Evolutionary conservation across 92 coral and sea anemone genomes (phyloP), one percentile per base, ranked within the genome.

Genomic region (Chrysogorgia sp.): DNA sequence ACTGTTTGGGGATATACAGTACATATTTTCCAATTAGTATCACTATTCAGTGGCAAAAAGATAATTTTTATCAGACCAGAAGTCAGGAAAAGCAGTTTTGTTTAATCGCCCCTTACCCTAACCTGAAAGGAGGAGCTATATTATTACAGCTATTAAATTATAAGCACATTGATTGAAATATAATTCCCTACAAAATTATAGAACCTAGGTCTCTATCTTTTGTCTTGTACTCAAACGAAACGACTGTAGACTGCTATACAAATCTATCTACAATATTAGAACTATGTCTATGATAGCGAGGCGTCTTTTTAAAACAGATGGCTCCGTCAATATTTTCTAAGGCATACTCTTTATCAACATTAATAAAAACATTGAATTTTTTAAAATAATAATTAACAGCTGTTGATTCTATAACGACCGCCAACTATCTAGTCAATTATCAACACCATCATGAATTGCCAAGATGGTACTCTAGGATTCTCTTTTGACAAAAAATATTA

Each of bases 341-440:
- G 10, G 13, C 48, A 65, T 65, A 40, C 23, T 21, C 23, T 65
- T 65, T 65, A 65, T 65, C 72, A 24, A 17, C 20, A 17, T 64
- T n/a, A 34, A 64, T 64, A 22, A 65, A 37, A 40, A 65, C 20
- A 28, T 26, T 33, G 72, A 65, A 30, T 20, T 26, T 21, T 45
- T 34, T 20, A 59, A 20, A 22, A 10, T 34, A 59, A 59, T 31
- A 9, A 28, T 7, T 20, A 37, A 37, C 72, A 65, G 52, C 72
- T 65, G 53, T 20, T 65, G 48, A 65, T 65, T n/a, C 48, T 40
- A 61, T 61, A 37, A 65, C 55, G 32, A 65, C 52, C 53, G 30
- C 52, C 72, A 65, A 65, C 72, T 63, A 63, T 63, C 47, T 32
- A 34, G 25, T 34, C 23, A 34, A 65, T 40, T 65, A 65, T 65